A percentile compares a stretch with the other conserved stretches of the same genome.
Conservation (phyloP, 2,113 vertebrate species). For the Perca flavescens region DNA sequence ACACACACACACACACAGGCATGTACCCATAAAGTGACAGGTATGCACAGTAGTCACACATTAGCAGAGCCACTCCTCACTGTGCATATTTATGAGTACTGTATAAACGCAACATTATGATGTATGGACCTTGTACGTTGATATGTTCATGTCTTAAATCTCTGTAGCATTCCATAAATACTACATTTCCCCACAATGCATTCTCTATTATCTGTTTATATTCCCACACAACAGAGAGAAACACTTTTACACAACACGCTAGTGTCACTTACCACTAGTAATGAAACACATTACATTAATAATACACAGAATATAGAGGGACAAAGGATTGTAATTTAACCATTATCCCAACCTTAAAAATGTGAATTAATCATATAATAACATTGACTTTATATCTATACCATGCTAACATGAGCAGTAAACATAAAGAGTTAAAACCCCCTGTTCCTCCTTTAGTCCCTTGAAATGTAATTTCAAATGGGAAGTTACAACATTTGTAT, state of each 20-base stretch:
- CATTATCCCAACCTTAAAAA: not conserved
- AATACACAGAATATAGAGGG: not conserved
- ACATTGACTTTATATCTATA: not conserved
- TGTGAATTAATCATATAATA: not conserved
- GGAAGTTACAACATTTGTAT: not conserved
- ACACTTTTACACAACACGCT: not conserved
- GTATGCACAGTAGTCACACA: constrained; percentile 36
- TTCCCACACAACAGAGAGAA: constrained; percentile 6
- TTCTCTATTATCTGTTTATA: constrained; percentile 32
- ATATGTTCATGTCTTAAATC: constrained; percentile 29
- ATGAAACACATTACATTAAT: constrained; percentile 8
- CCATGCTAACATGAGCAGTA: constrained; percentile 11
- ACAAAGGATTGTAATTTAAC: not conserved
- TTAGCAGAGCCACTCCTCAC: constrained; percentile 46
- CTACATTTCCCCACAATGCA: constrained; percentile 6
- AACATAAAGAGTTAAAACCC: not conserved
- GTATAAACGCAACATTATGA: constrained; percentile 44
- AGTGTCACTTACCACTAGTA: not conserved
- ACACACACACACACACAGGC: constrained; percentile 21
- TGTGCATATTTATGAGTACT: constrained; percentile 50
- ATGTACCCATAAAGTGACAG: constrained; percentile 20
- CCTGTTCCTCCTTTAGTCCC: not conserved
- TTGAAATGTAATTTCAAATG: not conserved
- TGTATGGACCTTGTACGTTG: constrained; percentile 30
- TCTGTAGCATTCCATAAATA: constrained; percentile 20